These are phyloP conservation scores for Cacoxenus indagator DNA, from an alignment of 2,888 invertebrate species.

Conservation along the genomic window DNA sequence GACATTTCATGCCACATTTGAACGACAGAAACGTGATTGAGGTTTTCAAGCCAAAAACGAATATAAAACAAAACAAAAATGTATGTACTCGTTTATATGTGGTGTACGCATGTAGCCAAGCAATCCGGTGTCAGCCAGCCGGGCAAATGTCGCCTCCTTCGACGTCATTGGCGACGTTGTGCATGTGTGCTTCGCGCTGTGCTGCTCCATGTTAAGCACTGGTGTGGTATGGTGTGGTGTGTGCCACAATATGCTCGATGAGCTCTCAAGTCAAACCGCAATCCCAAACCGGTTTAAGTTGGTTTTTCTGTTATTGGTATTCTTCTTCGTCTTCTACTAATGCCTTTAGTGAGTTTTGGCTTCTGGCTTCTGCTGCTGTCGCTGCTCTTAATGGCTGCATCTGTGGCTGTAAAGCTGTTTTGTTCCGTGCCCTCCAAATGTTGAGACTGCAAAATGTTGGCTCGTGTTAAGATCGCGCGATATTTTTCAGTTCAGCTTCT, in stretches of 20 bases:
- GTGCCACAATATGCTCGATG: not conserved
- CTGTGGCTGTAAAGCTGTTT: slow-evolving; percentile 16
- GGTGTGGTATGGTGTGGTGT: slow-evolving; percentile 7
- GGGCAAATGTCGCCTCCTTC: not conserved
- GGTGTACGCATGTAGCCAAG: not conserved
- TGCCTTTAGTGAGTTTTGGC: not conserved
- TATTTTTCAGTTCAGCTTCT: not conserved
- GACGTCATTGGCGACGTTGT: not conserved
- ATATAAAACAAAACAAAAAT: not conserved
- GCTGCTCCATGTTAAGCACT: not conserved
- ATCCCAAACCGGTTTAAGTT: slow-evolving; percentile 3
- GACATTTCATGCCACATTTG: slow-evolving; percentile 17
- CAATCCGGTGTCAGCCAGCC: not conserved
- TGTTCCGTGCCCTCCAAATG: not conserved
- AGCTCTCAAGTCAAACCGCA: not conserved
- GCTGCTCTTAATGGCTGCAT: not conserved
- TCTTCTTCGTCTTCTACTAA: slow-evolving; percentile 17
- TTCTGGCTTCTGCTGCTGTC: not conserved
- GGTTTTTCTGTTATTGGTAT: not conserved
- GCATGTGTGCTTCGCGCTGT: not conserved
- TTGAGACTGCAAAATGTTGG: slow-evolving; percentile 43
- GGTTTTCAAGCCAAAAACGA: slow-evolving; percentile 20
- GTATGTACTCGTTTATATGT: too few relatives aligned
- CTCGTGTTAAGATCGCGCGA: slow-evolving; percentile 45
- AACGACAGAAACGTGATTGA: slow-evolving; percentile 27